A percentile compares a stretch with the other conserved stretches of the same genome.
phyloP scores from a whole-genome alignment of 2,797 vertebrate genomes.

The Manis pentadactyla region DNA sequence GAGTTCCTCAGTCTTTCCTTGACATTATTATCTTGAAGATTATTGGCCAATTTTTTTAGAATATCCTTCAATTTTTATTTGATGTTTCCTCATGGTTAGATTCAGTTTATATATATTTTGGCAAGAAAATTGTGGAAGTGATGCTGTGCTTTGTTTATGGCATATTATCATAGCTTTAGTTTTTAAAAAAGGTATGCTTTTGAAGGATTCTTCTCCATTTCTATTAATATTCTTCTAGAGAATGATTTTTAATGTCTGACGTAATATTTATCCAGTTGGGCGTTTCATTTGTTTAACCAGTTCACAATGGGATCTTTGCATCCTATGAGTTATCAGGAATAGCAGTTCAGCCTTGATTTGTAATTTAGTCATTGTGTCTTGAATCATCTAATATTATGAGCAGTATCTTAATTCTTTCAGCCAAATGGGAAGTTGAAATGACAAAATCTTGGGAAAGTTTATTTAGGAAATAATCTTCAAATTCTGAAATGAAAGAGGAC shows the following conservation, averaged over 20 bases:
- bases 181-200: background rate
- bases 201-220: background rate
- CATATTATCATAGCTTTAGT: background rate
- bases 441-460: background rate
- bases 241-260: background rate
- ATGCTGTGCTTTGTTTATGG: background rate
- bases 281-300: background rate
- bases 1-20: background rate
- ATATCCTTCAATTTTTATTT: background rate
- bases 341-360: slow-evolving; percentile 29
- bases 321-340: background rate
- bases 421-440: background rate
- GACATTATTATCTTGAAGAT: background rate
- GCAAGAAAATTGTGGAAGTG: background rate
- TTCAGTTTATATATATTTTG: slow-evolving; percentile 13
- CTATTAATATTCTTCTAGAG: background rate
- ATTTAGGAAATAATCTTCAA: slow-evolving; percentile 14
- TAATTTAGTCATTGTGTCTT: background rate
- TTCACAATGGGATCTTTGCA: background rate
- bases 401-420: slow-evolving; percentile 22
- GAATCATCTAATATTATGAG: background rate
- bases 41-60: background rate
- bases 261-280: background rate
- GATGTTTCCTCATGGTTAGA: background rate
- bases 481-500: background rate